These are phyloP conservation scores for Channallabes apus DNA, from an alignment of 2,797 vertebrate genomes.

Conservation along the genomic window DNA sequence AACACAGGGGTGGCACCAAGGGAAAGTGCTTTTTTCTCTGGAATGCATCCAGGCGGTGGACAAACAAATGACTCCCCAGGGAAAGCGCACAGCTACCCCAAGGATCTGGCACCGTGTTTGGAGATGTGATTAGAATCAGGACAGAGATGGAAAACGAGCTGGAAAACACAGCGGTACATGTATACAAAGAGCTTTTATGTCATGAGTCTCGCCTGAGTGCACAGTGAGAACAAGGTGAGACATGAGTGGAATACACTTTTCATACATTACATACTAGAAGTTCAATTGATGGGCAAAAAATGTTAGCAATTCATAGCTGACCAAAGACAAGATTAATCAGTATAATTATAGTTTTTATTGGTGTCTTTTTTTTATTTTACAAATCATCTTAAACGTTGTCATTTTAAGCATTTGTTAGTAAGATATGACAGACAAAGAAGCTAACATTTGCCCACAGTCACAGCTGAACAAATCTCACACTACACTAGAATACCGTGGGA, in stretches of 20 bases:
- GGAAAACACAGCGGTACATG: neutral
- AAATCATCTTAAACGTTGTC: neutral
- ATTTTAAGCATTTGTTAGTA: neutral
- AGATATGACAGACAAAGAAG: neutral
- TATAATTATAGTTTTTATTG: neutral
- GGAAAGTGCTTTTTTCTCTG: constrained; percentile 41
- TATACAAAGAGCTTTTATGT: constrained; percentile 40
- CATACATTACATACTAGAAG: neutral
- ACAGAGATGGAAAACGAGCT: constrained; percentile 13
- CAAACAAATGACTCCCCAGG: constrained; percentile 37
- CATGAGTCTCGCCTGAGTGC: neutral
- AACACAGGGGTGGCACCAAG: constrained; percentile 17
- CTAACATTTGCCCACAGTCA: neutral
- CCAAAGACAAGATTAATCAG: neutral
- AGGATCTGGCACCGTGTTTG: constrained; percentile 26
- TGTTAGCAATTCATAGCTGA: no score
- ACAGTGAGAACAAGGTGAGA: neutral
- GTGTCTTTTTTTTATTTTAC: neutral
- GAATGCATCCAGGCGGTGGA: constrained; percentile 37
- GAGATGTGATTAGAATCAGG: constrained; percentile 44
- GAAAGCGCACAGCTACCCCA: constrained; percentile 28
- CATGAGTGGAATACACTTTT: neutral
- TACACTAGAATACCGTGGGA: constrained; percentile 1
- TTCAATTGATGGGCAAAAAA: neutral
- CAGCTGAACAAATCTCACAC: constrained; percentile 14